These are phyloP conservation scores for Asbolus verrucosus DNA, from an alignment of 1,140 invertebrate species.

Conservation along the genomic window DNA sequence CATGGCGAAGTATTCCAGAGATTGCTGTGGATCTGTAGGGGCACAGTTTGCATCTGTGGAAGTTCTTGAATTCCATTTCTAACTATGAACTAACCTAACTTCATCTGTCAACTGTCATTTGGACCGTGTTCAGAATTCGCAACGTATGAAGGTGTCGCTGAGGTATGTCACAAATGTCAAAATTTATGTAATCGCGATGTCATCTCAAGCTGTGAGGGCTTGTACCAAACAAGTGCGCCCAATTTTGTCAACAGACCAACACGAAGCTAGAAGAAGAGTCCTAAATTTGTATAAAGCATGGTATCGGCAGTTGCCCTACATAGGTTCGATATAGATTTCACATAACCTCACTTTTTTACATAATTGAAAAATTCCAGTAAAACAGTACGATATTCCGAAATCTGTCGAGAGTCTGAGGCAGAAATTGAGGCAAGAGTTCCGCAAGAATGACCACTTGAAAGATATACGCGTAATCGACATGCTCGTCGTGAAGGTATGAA, in stretches of 20 bases:
- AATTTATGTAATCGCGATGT: conserved; percentile 53
- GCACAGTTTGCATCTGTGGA: too few relatives aligned
- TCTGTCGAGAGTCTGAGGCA: conserved; percentile 73
- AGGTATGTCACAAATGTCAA: conserved; percentile 31
- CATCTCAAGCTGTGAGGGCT: conserved; percentile 63
- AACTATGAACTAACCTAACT: too few relatives aligned
- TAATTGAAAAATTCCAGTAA: conserved; percentile 71
- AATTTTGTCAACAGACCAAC: conserved; percentile 80
- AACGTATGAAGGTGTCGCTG: too few relatives aligned
- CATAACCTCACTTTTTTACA: conserved; percentile 58
- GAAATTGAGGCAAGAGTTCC: conserved; percentile 87
- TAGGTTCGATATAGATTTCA: conserved; percentile 72
- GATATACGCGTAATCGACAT: conserved; percentile 92
- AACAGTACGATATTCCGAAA: conserved; percentile 83
- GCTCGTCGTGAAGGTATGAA: conserved; percentile 87
- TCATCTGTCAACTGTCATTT: too few relatives aligned
- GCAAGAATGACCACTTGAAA: conserved; percentile 78
- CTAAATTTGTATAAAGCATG: conserved; percentile 90
- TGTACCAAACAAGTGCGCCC: conserved; percentile 80
- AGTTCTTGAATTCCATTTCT: too few relatives aligned
- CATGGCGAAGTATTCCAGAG: too few relatives aligned
- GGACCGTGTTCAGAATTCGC: too few relatives aligned
- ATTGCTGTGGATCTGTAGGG: too few relatives aligned
- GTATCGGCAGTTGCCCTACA: conserved; percentile 83
- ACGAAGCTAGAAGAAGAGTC: conserved; percentile 83